Evolutionary conservation across 2,888 invertebrate genomes (phyloP).

Genomic region (Flexamia atlantica): DNA sequence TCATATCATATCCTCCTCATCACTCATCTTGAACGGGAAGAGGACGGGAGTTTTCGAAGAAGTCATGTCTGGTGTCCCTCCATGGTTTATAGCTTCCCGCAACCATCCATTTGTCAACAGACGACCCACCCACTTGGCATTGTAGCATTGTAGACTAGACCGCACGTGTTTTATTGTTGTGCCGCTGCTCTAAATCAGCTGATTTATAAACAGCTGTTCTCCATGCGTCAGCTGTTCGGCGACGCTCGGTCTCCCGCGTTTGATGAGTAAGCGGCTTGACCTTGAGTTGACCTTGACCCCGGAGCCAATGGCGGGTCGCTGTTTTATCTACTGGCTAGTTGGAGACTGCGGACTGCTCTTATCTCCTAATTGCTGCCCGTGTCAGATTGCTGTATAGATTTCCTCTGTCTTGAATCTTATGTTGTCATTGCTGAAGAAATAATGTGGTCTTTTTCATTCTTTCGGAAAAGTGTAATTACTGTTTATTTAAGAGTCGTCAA

Average conservation of each 20-base stretch:
- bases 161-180: constrained; percentile 31
- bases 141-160: no score
- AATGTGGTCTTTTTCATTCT: no score
- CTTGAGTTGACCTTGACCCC: constrained; percentile 10
- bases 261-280: constrained; percentile 5
- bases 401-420: no score
- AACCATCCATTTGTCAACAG: constrained; percentile 10
- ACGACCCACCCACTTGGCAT: neutral
- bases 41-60: neutral
- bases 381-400: no score
- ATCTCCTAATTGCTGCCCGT: no score
- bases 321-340: no score
- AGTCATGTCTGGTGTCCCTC: neutral
- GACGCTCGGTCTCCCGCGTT: neutral
- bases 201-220: neutral
- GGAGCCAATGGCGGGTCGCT: neutral
- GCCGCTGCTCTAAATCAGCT: constrained; percentile 23
- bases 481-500: no score
- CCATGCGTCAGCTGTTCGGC: constrained; percentile 15
- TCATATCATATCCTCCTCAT: no score
- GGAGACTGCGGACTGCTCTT: no score
- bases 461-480: no score
- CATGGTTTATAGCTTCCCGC: constrained; percentile 11
- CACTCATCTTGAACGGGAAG: neutral
- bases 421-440: no score